Conservation (phyloP, 2,888 invertebrate species). For the Thalpophila matura region DNA sequence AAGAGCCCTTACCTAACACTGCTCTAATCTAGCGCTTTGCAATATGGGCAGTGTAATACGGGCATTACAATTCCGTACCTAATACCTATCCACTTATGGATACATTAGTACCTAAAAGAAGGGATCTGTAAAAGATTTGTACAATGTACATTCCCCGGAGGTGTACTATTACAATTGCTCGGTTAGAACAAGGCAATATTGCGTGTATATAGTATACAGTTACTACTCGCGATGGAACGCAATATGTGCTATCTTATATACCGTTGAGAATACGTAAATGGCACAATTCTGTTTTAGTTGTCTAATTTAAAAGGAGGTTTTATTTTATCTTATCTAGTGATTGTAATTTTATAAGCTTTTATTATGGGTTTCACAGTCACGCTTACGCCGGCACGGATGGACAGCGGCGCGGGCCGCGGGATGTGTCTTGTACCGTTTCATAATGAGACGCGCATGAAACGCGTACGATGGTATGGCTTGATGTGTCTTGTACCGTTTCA, state of each 20-base stretch:
- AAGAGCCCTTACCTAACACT: too few relatives aligned
- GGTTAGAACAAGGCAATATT: slow-evolving; percentile 20
- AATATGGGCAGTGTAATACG: neutral
- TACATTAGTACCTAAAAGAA: neutral
- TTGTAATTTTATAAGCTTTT: too few relatives aligned
- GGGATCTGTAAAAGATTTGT: slow-evolving; percentile 13
- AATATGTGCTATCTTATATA: slow-evolving; percentile 7
- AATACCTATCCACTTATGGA: neutral
- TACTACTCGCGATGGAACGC: slow-evolving; percentile 15
- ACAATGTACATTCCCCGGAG: slow-evolving; percentile 18
- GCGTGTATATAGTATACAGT: slow-evolving; percentile 7
- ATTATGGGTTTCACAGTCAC: too few relatives aligned
- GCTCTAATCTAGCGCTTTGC: too few relatives aligned
- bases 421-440: too few relatives aligned
- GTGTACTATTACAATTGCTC: slow-evolving; percentile 19
- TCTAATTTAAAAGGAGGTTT: neutral
- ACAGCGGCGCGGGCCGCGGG: too few relatives aligned
- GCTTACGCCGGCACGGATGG: too few relatives aligned
- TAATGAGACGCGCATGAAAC: too few relatives aligned
- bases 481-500: too few relatives aligned
- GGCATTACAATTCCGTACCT: neutral
- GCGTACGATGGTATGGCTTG: too few relatives aligned
- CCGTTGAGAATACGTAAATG: slow-evolving; percentile 4
- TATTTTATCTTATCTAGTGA: neutral
- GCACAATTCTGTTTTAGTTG: neutral